Conservation (phyloP, 2,113 vertebrate species). For the Hypomesus transpacificus region DNA sequence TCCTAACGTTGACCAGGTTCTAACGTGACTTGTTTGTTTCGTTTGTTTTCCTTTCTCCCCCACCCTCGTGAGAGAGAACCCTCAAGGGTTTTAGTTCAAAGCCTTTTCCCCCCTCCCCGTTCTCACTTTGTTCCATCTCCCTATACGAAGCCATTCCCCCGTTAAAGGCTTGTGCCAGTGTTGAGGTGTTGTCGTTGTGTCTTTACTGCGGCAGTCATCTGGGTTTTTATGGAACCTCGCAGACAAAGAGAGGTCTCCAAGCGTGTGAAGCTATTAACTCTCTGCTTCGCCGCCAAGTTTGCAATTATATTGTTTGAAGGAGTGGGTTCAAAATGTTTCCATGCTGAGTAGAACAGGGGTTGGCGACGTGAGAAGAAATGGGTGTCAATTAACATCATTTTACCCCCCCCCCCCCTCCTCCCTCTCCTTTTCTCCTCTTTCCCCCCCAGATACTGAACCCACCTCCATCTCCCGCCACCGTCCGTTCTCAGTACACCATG, state of each 20-base stretch:
- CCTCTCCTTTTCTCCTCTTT: conserved; percentile 2
- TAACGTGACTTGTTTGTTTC: too few relatives aligned
- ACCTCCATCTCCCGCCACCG: conserved; percentile 94
- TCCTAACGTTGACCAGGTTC: too few relatives aligned
- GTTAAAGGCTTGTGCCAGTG: neutral
- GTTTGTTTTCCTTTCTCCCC: neutral
- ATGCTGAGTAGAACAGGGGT: neutral
- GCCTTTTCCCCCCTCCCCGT: too few relatives aligned
- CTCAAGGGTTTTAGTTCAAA: too few relatives aligned
- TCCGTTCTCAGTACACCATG: conserved; percentile 95
- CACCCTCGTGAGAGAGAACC: neutral
- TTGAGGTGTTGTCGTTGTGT: neutral
- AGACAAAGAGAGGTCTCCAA: neutral
- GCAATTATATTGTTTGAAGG: too few relatives aligned
- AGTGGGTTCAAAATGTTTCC: neutral
- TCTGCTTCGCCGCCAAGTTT: too few relatives aligned
- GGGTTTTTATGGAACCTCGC: neutral
- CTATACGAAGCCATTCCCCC: neutral
- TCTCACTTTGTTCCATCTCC: too few relatives aligned
- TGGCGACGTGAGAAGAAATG: neutral
- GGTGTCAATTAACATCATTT: neutral
- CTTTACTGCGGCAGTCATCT: neutral
- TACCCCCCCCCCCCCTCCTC: neutral
- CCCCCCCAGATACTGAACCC: conserved; percentile 89
- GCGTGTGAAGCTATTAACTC: neutral